Evolutionary conservation across 1,140 invertebrate genomes (phyloP), one percentile per base, ranked within the genome.

Genomic region (Ooceraea biroi): DNA sequence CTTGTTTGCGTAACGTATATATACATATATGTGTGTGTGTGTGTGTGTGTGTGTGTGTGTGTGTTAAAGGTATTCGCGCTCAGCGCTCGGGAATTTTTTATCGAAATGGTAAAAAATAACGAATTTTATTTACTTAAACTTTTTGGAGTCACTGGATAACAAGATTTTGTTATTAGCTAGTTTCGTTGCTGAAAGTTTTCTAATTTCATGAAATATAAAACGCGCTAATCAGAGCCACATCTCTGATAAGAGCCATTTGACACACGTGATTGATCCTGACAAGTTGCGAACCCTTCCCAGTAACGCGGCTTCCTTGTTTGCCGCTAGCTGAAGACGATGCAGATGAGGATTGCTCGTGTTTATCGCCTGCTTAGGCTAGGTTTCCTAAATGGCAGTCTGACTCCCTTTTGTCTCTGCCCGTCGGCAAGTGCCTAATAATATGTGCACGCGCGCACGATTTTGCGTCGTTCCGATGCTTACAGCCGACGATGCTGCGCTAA

Each of bases 351-450:
- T 65, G 44, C 27, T 77, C 27, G 44, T 76, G 73, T 76, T 77
- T 77, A 77, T 77, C 60, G 30, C 30, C 60, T 65, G 73, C 44
- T 77, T 77, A 77, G 60, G 27, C 48, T 52, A 65, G n/a, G 44
- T 77, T 27, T 52, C 27, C 60, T 77, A 77, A 77, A 77, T 12
- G 44, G 41, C 27, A 76, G 46, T 77, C 73, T 65, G 8, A 5
- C 58, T 76, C 27, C 73, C 60, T 77, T 77, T 77, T 77, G 60
- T 66, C 60, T 66, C 30, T 52, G 30, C 14, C 30, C 3, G 19
- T 66, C 46, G 19, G 46, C 61, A 55, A 66, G 61, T 55, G 48
- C 61, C 48, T 77, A 50, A 66, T 77, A 76, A 76, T 27, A 0
- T n/a, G 19, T 19, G 48, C 30, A 66, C 48, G 19, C 66, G 30